Evolutionary conservation across 2,888 invertebrate species (phyloP), one percentile per base, ranked within the genome.

Genomic region (Sesia apiformis): DNA sequence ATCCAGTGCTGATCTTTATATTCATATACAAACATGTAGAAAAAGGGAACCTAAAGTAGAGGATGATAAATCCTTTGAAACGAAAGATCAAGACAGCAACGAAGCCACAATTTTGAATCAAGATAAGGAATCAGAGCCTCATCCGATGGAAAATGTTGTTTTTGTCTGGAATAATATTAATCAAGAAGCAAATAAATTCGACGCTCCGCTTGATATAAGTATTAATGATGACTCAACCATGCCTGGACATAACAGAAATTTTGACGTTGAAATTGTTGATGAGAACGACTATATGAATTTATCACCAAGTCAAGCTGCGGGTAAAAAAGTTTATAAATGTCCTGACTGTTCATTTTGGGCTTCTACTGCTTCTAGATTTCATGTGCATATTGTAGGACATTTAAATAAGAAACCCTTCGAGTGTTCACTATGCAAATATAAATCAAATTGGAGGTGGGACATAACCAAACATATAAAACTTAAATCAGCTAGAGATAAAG

Each of bases 381-480:
- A 97, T 80, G 97, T 97, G 4, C 97, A 97, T 79, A 96, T 97
- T 64, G 97, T 97, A 6, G 97, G 97, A 2, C 97, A 97, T 81
- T 90, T 96, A 63, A 97, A 97, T 80, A 95, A 95, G 74, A 96
- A 97, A 74, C 98, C 98, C 0, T 98, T 97, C 79, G 96, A 97
- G 82, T 98, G 98, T 84, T 97, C 98, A 1, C 90, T 96, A 8
- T 98, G 98, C 85, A 94, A 96, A 54, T 97, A 97, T 75, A 94
- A 96, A 66, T 97, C 97, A 40, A 98, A 98, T 76, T 98, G 98
- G 97, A 93, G 97, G 61, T 98, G 97, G 96, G 98, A 98, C 84
- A 97, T 98, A 58, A 96, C 97, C 39, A 97, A 98, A 79, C 98
- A 98, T 80, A 97, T 98, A 62, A 94, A 96, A 70, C 90, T 97